phyloP scores from a whole-genome alignment of 1,140 invertebrate genomes.

The Rhyacophila brunnea region DNA sequence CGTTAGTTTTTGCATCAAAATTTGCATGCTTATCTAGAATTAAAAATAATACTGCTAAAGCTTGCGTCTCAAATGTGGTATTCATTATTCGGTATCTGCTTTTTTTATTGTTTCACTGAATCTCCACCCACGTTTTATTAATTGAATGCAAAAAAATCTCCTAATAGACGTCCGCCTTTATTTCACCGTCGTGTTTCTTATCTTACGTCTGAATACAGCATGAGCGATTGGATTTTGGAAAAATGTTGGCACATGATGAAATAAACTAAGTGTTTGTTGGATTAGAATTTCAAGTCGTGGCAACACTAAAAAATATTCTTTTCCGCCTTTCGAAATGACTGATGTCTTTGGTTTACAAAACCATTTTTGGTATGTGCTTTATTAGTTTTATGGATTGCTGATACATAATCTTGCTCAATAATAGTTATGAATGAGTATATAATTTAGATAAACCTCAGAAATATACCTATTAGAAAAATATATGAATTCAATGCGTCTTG shows the following conservation, averaged over 20 bases:
- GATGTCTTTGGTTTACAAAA: too few relatives aligned
- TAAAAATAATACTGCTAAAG: neutral
- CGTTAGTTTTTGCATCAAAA: slow-evolving; percentile 15
- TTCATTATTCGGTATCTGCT: neutral
- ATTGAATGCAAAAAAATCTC: slow-evolving; percentile 12
- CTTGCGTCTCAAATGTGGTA: neutral
- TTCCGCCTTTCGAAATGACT: too few relatives aligned
- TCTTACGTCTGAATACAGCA: slow-evolving; percentile 20
- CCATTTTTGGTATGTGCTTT: too few relatives aligned
- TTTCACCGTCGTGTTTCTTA: slow-evolving; percentile 8
- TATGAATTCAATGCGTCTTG: too few relatives aligned
- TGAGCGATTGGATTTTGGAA: slow-evolving; percentile 18
- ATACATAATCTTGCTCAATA: too few relatives aligned
- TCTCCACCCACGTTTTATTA: slow-evolving; percentile 6
- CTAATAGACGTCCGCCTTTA: slow-evolving; percentile 8
- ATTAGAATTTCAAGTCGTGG: too few relatives aligned
- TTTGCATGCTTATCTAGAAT: slow-evolving; percentile 1
- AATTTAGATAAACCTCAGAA: too few relatives aligned
- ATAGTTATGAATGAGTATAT: too few relatives aligned
- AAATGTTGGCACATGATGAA: slow-evolving; percentile 20
- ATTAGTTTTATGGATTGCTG: too few relatives aligned
- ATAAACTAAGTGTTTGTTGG: neutral
- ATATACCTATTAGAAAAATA: too few relatives aligned
- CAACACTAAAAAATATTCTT: too few relatives aligned
- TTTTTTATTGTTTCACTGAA: slow-evolving; percentile 9